A percentile compares a stretch with the other conserved stretches of the same genome.
Evolutionary conservation across 1,140 invertebrate species (phyloP).

Genomic region (Scaptomyza hsui): DNA sequence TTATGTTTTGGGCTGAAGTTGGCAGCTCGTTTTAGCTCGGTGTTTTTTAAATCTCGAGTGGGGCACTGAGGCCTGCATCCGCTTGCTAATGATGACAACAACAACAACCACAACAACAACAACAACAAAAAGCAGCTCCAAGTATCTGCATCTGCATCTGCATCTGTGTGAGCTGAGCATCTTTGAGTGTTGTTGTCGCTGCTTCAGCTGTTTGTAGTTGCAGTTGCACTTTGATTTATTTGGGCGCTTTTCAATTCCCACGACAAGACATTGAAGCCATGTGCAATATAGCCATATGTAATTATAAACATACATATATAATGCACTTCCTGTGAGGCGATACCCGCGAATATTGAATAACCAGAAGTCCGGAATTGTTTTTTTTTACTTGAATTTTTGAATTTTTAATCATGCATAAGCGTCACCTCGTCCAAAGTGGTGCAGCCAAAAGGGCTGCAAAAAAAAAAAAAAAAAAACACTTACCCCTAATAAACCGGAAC

Average conservation of each 20-base stretch:
- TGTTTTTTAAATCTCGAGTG: constrained; percentile 41
- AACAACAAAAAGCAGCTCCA: constrained; percentile 13
- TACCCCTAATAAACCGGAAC: constrained; percentile 78
- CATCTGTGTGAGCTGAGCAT: constrained; percentile 1
- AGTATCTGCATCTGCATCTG: constrained; percentile 14
- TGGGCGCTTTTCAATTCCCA: constrained; percentile 68
- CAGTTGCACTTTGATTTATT: constrained; percentile 75
- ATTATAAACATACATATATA: constrained; percentile 6
- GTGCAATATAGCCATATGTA: constrained; percentile 21
- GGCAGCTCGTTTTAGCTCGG: constrained; percentile 7
- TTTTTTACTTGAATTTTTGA: not conserved
- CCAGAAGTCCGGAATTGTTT: constrained; percentile 35
- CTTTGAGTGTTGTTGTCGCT: constrained; percentile 3
- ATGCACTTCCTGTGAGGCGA: constrained; percentile 55
- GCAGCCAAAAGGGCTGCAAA: constrained; percentile 67
- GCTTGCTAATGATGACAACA: constrained; percentile 71
- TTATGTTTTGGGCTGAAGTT: constrained; percentile 16
- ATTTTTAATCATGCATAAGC: constrained; percentile 65
- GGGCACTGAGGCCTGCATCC: constrained; percentile 72
- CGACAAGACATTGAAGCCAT: constrained; percentile 48
- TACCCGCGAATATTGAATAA: constrained; percentile 82
- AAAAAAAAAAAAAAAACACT: constrained; percentile 55
- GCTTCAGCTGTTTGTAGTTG: constrained; percentile 20
- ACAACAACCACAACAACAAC: constrained; percentile 45
- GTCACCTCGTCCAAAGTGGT: constrained; percentile 67